Conservation (phyloP, 2,113 vertebrate species). For the Spheniscus mendiculus region DNA sequence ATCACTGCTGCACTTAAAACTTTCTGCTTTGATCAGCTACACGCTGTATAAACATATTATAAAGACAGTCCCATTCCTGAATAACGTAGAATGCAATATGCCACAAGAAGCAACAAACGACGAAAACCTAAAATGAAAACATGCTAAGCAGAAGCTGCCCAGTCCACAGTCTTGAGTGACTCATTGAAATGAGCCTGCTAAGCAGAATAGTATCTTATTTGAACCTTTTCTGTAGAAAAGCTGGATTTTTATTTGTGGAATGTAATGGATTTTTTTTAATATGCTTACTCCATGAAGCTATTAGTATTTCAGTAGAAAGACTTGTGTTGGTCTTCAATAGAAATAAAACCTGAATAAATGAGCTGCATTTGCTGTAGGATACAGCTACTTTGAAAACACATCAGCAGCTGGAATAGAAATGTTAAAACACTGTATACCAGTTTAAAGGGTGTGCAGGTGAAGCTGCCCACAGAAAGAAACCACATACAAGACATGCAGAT, state of each 20-base stretch:
- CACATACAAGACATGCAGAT: not conserved
- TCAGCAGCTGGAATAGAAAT: not conserved
- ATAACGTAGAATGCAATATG: not conserved
- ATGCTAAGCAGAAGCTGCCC: not conserved
- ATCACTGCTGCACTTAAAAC: constrained; percentile 6
- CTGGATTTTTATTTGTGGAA: not conserved
- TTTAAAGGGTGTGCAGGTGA: not conserved
- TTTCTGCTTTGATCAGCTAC: constrained; percentile 30
- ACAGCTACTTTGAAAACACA: not conserved
- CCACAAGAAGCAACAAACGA: not conserved
- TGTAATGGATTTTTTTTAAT: constrained; percentile 1
- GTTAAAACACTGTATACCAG: not conserved
- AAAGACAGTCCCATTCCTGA: not conserved
- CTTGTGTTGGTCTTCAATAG: not conserved
- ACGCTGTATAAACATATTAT: not conserved
- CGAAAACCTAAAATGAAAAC: not conserved
- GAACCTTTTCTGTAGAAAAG: not conserved
- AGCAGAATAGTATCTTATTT: not conserved
- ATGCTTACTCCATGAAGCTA: not conserved
- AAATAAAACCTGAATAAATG: not conserved
- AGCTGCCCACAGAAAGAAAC: not conserved
- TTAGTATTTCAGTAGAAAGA: not conserved
- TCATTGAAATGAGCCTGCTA: not conserved
- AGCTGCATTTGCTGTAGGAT: not conserved
- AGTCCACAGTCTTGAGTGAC: not conserved